Base-by-base conservation (phyloP, 23 tunicate species). In the Trididemnum nubilum region DNA sequence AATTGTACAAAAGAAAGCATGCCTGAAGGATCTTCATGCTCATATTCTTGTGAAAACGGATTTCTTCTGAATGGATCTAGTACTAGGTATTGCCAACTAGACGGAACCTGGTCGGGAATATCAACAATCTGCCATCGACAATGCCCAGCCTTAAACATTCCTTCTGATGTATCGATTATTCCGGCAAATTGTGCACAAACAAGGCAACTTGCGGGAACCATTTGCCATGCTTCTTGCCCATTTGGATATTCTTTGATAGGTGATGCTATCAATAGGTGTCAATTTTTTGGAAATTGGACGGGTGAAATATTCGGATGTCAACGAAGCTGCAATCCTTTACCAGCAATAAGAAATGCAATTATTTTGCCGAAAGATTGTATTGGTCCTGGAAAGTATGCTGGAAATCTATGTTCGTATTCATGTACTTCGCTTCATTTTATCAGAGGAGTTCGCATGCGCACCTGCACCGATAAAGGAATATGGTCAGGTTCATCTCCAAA, bases 351-450 rank as follows among this genome's bases (percentile, higher is more conserved):
- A 35, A 23, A 73, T 57, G 87, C 81, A 21, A 52, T 26, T 25
- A 58, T 83, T 35, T 22, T 40, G 18, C 87, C 87, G 7, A 9
- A 54, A 36, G 87, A 83, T 36, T 83, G 87, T 36, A 31, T 57
- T 31, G 29, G 34, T 4, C 23, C 34, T 26, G 52, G 77, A 15
- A 73, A 73, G 33, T 36, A 52, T 5, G 40, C 71, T 22, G 81
- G 87, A 33, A 44, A 73, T 32, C 19, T 33, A 12, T 83, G 87
- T 59, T 27, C 54, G 19, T 73, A n/a, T 78, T 27, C 67, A 12
- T 83, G 87, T 51, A 35, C 34, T 22, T 0, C 71, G 5, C 33
- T n/a, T 23, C 73, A 54, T 33, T 38, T 27, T n/a, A 31, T 83
- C 31, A 36, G 18, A 23, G 81, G 81, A 15, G 57, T 7, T 54